A percentile compares a stretch with the other conserved stretches of the same genome.
These are phyloP conservation scores for Phytoseiulus persimilis DNA, from an alignment of 2,888 invertebrate genomes.

Conservation along the genomic window DNA sequence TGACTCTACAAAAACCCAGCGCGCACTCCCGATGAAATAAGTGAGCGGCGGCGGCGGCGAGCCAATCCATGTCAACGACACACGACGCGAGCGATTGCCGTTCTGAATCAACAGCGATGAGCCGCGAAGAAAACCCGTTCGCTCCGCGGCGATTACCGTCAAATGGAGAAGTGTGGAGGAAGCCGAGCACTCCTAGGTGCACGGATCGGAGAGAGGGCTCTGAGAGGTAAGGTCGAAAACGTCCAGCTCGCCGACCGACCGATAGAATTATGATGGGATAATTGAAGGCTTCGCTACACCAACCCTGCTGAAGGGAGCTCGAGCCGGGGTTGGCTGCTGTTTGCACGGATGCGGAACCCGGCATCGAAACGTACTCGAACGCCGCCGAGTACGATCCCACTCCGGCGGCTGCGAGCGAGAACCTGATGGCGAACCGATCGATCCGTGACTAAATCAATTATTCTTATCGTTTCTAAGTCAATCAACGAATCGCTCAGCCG, in stretches of 20 bases:
- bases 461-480: too few species aligned
- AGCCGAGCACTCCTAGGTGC: not conserved
- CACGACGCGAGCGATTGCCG: not conserved
- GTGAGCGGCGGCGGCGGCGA: too few species aligned
- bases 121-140: not conserved
- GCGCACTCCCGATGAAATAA: not conserved
- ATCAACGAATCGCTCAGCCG: too few species aligned
- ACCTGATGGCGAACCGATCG: not conserved
- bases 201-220: not conserved
- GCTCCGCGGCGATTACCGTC: not conserved
- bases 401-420: too few species aligned
- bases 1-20: not conserved
- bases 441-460: not conserved
- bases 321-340: not conserved
- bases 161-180: not conserved
- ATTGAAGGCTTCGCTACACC: constrained; percentile 19
- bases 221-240: not conserved
- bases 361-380: not conserved
- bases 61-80: not conserved
- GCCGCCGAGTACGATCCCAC: too few species aligned
- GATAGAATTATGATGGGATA: constrained; percentile 18
- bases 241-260: not conserved
- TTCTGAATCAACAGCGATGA: not conserved
- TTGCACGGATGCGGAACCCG: not conserved
- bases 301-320: not conserved